These are phyloP conservation scores for Ceratotherium simum DNA, from an alignment of 2,113 vertebrate species.

Conservation along the genomic window DNA sequence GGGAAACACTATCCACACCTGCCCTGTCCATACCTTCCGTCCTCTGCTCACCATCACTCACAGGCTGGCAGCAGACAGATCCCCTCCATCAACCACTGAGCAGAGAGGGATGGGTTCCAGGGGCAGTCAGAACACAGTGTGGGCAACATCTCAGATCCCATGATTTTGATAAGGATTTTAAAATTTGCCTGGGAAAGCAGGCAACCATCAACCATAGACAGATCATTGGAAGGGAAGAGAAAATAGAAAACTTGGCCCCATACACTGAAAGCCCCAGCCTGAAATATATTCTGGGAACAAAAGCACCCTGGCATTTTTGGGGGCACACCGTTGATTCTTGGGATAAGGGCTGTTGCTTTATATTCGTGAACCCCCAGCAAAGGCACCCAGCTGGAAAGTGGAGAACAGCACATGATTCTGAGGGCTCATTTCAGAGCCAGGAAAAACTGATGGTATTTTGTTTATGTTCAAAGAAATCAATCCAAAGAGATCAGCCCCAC, in stretches of 20 bases:
- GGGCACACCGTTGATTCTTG: not conserved
- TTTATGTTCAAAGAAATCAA: conserved; percentile 74
- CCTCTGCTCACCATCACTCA: conserved; percentile 1
- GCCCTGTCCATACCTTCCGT: not conserved
- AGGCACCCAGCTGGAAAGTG: conserved; percentile 54
- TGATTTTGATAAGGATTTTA: conserved; percentile 25
- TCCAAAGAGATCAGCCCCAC: conserved; percentile 54
- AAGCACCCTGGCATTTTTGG: not conserved
- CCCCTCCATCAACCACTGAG: conserved; percentile 20
- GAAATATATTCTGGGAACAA: conserved; percentile 38
- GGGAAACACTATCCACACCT: not conserved
- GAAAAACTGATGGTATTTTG: conserved; percentile 57
- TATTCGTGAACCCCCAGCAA: conserved; percentile 21
- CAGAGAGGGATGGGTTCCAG: not conserved
- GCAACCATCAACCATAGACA: not conserved
- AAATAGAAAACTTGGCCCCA: not conserved
- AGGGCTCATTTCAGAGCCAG: conserved; percentile 59
- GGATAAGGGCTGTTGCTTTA: conserved; percentile 34
- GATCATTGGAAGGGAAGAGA: conserved; percentile 5
- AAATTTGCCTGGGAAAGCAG: conserved; percentile 13
- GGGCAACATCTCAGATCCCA: not conserved
- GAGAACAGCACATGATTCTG: conserved; percentile 54
- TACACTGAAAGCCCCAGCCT: not conserved
- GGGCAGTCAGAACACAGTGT: not conserved
- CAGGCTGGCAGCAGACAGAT: conserved; percentile 23